Base-by-base conservation (phyloP, 1,140 invertebrate genomes). In the Drosophila saltans region DNA sequence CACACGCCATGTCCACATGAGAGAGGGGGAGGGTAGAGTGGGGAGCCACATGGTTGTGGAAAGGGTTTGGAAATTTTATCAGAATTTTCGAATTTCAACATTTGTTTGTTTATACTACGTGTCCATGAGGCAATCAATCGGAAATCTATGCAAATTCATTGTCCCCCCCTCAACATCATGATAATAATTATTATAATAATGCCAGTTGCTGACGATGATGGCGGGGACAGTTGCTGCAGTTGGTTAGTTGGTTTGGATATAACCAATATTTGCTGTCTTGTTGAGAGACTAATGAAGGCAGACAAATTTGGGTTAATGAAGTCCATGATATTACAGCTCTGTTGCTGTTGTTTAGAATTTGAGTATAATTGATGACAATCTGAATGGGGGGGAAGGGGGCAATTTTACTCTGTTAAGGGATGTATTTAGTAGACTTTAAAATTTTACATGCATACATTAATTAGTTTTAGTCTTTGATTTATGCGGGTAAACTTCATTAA, bases 61-160 rank as follows among this genome's bases (percentile, higher is more conserved):
- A 52, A 26, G 8, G 9, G 24, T 16, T 16, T 16, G 10, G 45
- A 2, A 10, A 39, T 30, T 48, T 70, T 72, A 75, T 68, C 69
- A 72, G 67, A 41, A 80, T 70, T 58, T 33, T 59, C 10, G 41
- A 28, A 45, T 36, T 36, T 28, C 6, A 58, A 64, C 43, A 78
- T 72, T 76, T 78, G 78, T 80, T 84, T 78, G 64, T 78, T 74
- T 80, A 30, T 39, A 11, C 66, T 43, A 36, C 70, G 65, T 59
- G 67, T 67, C 36, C 64, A 30, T 48, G 41, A 67, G 41, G 67
- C 78, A 78, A 52, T 81, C 62, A 66, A 69, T 81, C 76, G 81
- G 59, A 78, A 81, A 72, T 75, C 70, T 75, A 84, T 80, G 81
- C 73, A 84, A 84, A 84, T 77, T 66, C 76, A 59, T 64, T 77